Base-by-base conservation (phyloP, 1,140 invertebrate species). In the Zaprionus africanus region DNA sequence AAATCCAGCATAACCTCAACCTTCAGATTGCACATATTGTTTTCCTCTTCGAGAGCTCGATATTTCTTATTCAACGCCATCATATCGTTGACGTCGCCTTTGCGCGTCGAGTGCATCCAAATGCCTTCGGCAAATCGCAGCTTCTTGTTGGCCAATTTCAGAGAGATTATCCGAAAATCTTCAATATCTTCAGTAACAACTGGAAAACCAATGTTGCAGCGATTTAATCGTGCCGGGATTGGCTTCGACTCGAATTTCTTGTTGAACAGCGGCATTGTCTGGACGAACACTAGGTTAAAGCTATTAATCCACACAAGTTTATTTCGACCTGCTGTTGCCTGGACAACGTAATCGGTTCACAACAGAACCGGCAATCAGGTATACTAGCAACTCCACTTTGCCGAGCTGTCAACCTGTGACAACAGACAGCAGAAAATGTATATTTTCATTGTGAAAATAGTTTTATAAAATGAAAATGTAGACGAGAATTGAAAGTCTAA, bases 231-330 rank as follows among this genome's bases (percentile, higher is more conserved):
- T 22, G 77, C 57, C 6, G 91, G 91, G 43, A 90, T 85, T 4
- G 82, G 87, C 22, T 92, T 92, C 22, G 90, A 74, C 46, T 92
- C 92, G 26, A 92, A 92, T 76, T 92, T 92, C 64, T 91, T 92
- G 70, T 90, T 90, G 53, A 92, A 92, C 41, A 92, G 57, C 53
- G 91, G 92, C 92, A 92, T 92, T 28, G 26, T 31, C 60, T 53
- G 9, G 22, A 11, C 15, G 9, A 34, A 65, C 51, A 24, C 19
- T 5, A 31, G 7, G 68, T 63, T 71, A 81, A 36, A n/a, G 49
- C 24, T 46, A 31, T 26, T 13, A 19, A 34, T 34, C 9, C 3
- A 41, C 24, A 72, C 34, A 68, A 46, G n/a, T 46, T n/a, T 9
- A 34, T 17, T 22, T 64, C 71, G 58, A 77, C 70, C 60, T 34